Evolutionary conservation across 1,140 invertebrate genomes (phyloP), one percentile per base, ranked within the genome.

Genomic region (Achroia grisella): DNA sequence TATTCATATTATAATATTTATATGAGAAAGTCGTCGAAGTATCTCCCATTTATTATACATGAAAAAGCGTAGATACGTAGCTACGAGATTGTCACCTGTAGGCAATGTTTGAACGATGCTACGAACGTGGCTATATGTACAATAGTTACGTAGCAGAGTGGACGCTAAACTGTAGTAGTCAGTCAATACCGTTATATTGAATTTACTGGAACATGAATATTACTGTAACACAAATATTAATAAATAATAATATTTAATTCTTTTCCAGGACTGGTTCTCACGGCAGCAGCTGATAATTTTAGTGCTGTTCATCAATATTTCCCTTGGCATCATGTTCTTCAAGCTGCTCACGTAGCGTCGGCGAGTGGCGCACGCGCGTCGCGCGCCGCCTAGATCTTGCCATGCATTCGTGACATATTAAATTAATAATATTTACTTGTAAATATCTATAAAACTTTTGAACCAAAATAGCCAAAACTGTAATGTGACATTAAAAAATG

Each of bases 251-350:
- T 34, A 10, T 10, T 34, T n/a, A n/a, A n/a, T n/a, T n/a, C n/a
- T n/a, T 45, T 72, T 73, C n/a, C 69, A 99, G 97, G 97, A 98
- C 89, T 99, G 97, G 96, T 96, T 98, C 86, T 96, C 96, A 69
- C 91, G 96, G 71, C 95, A 98, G 87, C 96, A 98, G 88, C 90
- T 99, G 71, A 93, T 98, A 76, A 94, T 99, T 87, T 88, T 98
- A 73, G 95, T 99, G 55, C 91, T 98, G 57, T 95, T 98, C 86
- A 92, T 98, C 86, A 99, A 98, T 89, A 93, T 98, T 83, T 96
- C 95, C 61, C 88, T 99, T 89, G 97, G 96, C 72, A 93, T 97
- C 86, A 95, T 98, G 92, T 98, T 98, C 88, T 96, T 97, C 90
- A 98, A 98, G 86, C 89, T 98, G 86, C 89, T 98, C 57, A 96